Conservation (phyloP, 1,140 invertebrate species). For the Centruroides sculpturatus region DNA sequence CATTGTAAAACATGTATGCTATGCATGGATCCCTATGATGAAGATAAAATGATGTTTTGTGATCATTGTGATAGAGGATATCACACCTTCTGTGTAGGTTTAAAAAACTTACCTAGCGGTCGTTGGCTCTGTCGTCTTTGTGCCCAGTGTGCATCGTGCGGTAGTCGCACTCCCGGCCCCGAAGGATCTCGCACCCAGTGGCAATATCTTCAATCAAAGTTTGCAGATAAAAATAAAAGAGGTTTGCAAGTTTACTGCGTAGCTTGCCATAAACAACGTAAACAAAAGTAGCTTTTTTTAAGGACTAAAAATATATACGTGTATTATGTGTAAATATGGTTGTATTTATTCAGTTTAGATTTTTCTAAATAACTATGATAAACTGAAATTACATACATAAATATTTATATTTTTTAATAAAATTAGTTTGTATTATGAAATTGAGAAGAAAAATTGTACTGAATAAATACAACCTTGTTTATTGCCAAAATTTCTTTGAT, state of each 20-base stretch:
- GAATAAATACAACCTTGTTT: too few relatives aligned
- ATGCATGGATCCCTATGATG: conserved; percentile 69
- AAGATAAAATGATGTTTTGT: conserved; percentile 91
- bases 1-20: conserved; percentile 83
- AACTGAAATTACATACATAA: too few relatives aligned
- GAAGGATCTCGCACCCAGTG: not conserved
- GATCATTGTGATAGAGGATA: conserved; percentile 86
- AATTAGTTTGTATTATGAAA: too few relatives aligned
- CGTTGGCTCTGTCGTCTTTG: conserved; percentile 79
- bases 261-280: too few relatives aligned
- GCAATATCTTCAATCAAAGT: not conserved
- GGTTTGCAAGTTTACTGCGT: too few relatives aligned
- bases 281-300: not conserved
- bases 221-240: not conserved
- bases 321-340: too few relatives aligned
- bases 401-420: too few relatives aligned
- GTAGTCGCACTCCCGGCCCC: conserved; percentile 30
- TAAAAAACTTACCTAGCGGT: conserved; percentile 65
- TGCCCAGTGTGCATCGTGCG: conserved; percentile 46
- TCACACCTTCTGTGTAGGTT: conserved; percentile 83
- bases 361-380: too few relatives aligned
- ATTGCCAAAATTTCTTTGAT: too few relatives aligned
- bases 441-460: too few relatives aligned
- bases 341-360: too few relatives aligned
- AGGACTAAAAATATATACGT: too few relatives aligned